phyloP scores from a whole-genome alignment of 2,113 vertebrate genomes.

The Engystomops pustulosus region DNA sequence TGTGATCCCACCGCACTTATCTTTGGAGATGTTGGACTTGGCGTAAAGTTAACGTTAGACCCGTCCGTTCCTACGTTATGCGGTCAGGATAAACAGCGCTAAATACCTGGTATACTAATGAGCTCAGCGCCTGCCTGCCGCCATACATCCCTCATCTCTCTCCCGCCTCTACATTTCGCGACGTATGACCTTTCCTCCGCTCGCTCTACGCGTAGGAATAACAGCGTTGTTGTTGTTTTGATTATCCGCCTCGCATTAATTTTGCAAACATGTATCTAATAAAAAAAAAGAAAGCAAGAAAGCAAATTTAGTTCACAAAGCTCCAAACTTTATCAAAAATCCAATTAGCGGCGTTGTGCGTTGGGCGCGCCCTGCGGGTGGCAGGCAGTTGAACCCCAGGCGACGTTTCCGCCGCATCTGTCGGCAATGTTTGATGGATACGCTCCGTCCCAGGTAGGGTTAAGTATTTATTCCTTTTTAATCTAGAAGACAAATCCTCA shows the following conservation, averaged over 20 bases:
- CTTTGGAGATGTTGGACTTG: no score
- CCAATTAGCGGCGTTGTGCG: neutral
- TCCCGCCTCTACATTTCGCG: neutral
- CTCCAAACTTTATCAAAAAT: neutral
- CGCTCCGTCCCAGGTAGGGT: constrained; percentile 27
- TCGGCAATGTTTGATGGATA: neutral
- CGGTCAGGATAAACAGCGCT: no score
- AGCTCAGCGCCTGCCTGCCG: neutral
- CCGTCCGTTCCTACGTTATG: no score
- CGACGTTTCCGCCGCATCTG: neutral
- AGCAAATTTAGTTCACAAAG: neutral
- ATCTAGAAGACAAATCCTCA: constrained; percentile 51
- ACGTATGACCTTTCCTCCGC: neutral
- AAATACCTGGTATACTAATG: neutral
- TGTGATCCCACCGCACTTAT: no score
- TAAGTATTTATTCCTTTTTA: constrained; percentile 38
- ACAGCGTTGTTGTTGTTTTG: constrained; percentile 33
- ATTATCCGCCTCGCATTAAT: neutral
- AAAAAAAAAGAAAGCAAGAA: neutral
- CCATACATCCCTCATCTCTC: neutral
- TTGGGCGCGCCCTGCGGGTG: neutral
- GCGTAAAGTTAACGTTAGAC: no score
- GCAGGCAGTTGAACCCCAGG: neutral
- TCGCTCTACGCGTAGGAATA: neutral
- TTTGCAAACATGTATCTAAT: constrained; percentile 7